Conservation (phyloP, 2,888 invertebrate genomes). For the Endotricha flammealis region DNA sequence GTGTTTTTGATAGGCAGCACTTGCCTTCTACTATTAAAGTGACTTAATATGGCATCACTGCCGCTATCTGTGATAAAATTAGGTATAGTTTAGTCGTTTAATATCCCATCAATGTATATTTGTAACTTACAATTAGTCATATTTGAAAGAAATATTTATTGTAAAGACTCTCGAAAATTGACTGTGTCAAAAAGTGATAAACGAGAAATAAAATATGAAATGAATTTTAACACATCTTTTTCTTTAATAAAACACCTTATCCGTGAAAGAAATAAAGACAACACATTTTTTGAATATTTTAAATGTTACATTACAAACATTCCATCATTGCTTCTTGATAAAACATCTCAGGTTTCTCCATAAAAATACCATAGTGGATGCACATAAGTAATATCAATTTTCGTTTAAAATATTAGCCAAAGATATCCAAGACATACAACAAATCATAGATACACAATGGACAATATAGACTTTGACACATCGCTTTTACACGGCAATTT, state of each 20-base stretch:
- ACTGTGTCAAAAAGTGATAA: slow-evolving; percentile 66
- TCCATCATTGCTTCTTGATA: no score
- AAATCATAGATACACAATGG: slow-evolving; percentile 6
- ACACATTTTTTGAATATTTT: not conserved
- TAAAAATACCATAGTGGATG: not conserved
- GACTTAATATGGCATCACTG: slow-evolving; percentile 59
- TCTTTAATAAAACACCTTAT: no score
- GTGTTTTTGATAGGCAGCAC: slow-evolving; percentile 56
- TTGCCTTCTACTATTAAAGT: slow-evolving; percentile 60
- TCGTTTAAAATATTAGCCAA: not conserved
- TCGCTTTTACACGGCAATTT: slow-evolving; percentile 4
- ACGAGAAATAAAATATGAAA: slow-evolving; percentile 60
- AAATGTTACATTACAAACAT: not conserved
- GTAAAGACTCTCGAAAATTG: slow-evolving; percentile 59
- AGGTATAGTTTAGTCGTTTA: slow-evolving; percentile 54
- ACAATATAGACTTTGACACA: slow-evolving; percentile 6
- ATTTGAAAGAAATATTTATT: slow-evolving; percentile 67
- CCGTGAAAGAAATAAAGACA: no score
- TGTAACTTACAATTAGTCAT: slow-evolving; percentile 51
- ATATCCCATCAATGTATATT: slow-evolving; percentile 57
- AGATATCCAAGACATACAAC: slow-evolving; percentile 5
- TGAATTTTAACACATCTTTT: slow-evolving; percentile 32
- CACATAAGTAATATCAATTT: not conserved
- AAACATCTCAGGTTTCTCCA: no score
- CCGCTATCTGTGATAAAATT: slow-evolving; percentile 74